These are phyloP conservation scores for Pseudochirops corinnae DNA, from an alignment of 2,797 vertebrate genomes.

Conservation along the genomic window DNA sequence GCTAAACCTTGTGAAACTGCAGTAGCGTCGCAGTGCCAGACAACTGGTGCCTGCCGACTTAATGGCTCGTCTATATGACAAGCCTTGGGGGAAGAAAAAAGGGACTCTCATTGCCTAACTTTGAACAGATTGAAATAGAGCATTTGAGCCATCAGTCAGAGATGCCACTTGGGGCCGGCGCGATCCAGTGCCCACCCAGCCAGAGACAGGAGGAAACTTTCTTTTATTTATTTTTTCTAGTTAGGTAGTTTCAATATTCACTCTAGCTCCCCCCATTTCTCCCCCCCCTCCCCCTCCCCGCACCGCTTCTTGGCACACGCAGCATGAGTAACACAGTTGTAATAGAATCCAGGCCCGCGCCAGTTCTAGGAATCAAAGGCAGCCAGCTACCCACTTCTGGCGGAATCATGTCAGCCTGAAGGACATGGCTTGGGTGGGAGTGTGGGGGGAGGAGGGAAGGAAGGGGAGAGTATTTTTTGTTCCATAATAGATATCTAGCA, in stretches of 20 bases:
- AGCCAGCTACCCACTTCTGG: neutral
- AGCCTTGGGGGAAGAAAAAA: slow-evolving; percentile 79
- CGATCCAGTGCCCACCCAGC: slow-evolving; percentile 61
- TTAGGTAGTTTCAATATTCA: neutral
- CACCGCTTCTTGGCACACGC: fast-evolving
- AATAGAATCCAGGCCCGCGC: neutral
- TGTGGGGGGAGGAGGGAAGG: too few relatives aligned
- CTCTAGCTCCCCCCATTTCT: neutral
- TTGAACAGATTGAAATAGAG: slow-evolving; percentile 83
- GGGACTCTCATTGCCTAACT: slow-evolving; percentile 82
- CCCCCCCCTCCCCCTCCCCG: too few relatives aligned
- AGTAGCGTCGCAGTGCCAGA: slow-evolving; percentile 83
- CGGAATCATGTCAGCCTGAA: slow-evolving; percentile 42
- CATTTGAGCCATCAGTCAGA: slow-evolving; percentile 82
- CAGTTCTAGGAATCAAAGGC: fast-evolving
- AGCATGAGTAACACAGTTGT: neutral
- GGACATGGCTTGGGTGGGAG: neutral
- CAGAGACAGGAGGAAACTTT: slow-evolving; percentile 44
- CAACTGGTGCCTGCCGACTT: slow-evolving; percentile 86
- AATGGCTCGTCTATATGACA: slow-evolving; percentile 87
- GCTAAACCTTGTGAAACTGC: slow-evolving; percentile 83
- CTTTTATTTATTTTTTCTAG: neutral
- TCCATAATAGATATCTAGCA: neutral
- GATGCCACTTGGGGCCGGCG: slow-evolving; percentile 66
- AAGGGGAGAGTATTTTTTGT: neutral